A percentile compares a stretch with the other conserved stretches of the same genome.
Conservation (phyloP, 2,113 vertebrate species). For the Vulpes lagopus region DNA sequence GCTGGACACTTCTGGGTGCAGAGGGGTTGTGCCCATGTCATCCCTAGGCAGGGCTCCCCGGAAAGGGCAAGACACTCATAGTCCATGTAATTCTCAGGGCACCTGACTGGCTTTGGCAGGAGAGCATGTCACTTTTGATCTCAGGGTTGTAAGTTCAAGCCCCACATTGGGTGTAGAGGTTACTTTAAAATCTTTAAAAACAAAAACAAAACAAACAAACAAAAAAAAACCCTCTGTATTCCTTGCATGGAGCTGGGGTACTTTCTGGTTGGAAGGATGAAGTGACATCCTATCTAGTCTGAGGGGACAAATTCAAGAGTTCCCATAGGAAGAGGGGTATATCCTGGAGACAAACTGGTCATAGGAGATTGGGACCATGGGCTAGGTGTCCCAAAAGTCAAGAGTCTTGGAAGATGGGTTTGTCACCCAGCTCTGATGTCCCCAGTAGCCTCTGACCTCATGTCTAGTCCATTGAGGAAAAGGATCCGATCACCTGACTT, state of each 20-base stretch:
- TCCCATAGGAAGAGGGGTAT: neutral
- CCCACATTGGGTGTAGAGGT: neutral
- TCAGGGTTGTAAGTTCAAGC: neutral
- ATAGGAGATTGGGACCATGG: neutral
- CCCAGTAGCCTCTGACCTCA: constrained; percentile 91
- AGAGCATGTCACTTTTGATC: neutral
- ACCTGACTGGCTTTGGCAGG: neutral
- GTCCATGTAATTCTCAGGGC: neutral
- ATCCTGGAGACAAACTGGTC: neutral
- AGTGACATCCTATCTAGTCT: neutral
- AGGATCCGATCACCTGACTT: constrained; percentile 96
- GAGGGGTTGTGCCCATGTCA: neutral
- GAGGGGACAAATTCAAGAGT: neutral
- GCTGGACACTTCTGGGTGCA: neutral
- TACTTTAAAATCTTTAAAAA: neutral
- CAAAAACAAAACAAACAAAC: neutral
- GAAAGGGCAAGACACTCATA: neutral
- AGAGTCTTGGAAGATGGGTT: neutral
- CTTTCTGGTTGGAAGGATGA: neutral
- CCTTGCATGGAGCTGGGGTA: neutral
- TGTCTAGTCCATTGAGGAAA: constrained; percentile 98
- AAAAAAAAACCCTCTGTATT: neutral
- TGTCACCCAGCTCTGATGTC: neutral
- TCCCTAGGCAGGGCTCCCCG: neutral
- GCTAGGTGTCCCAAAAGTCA: neutral